phyloP scores from a whole-genome alignment of 2,797 vertebrate species.

The Taenioides sp. region DNA sequence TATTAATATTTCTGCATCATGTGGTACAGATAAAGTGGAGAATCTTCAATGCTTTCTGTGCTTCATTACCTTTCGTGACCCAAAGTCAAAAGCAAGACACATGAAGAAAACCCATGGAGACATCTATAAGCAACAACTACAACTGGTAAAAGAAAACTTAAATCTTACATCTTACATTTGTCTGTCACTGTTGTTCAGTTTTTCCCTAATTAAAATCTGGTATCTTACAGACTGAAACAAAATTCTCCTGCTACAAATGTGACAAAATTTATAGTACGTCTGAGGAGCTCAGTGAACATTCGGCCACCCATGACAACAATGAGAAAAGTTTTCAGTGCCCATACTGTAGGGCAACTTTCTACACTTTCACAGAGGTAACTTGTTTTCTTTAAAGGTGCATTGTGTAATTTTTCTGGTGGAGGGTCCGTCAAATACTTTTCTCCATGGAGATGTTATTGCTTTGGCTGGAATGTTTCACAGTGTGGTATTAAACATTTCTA shows the following conservation, averaged over 20 bases:
- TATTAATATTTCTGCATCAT: conserved; percentile 1
- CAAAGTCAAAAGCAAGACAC: conserved; percentile 82
- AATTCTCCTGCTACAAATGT: conserved; percentile 85
- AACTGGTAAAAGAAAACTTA: conserved; percentile 38
- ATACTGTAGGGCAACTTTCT: conserved; percentile 71
- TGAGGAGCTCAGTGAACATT: conserved; percentile 78
- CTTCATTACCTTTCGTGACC: conserved; percentile 82
- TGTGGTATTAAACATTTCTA: no score
- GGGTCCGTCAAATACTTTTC: no score
- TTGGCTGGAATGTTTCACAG: no score
- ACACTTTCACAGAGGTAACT: conserved; percentile 75
- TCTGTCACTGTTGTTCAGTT: not conserved
- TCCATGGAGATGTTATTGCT: no score
- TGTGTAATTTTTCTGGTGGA: no score
- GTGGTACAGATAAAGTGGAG: conserved; percentile 73
- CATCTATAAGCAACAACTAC: conserved; percentile 75
- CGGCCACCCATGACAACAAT: conserved; percentile 72
- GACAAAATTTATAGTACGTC: conserved; percentile 78
- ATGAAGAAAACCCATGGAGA: conserved; percentile 82
- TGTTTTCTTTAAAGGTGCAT: not conserved
- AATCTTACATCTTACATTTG: not conserved
- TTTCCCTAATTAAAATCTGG: not conserved
- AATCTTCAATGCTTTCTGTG: conserved; percentile 82
- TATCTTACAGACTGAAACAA: conserved; percentile 66
- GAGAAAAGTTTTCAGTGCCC: conserved; percentile 78